Evolutionary conservation across 2,888 invertebrate genomes (phyloP).

Genomic region (Pharmacophagus antenor): DNA sequence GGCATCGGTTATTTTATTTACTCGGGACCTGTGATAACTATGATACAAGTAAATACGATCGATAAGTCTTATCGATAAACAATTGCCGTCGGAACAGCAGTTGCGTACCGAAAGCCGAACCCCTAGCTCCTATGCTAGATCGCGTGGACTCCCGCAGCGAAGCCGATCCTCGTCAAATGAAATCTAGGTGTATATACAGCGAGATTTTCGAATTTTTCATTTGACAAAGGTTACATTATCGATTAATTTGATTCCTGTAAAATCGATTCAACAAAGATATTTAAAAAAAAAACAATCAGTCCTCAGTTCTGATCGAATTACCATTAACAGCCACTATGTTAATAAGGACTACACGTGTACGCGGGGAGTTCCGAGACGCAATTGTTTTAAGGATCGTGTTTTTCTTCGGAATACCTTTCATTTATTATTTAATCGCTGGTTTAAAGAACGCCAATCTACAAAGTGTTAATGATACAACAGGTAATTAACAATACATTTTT

Average conservation of each 20-base stretch:
- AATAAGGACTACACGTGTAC: conserved; percentile 64
- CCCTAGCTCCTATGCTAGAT: conserved; percentile 45
- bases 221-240: conserved; percentile 53
- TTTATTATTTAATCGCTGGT: conserved; percentile 49
- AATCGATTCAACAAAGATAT: neutral
- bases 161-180: conserved; percentile 47
- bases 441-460: conserved; percentile 1
- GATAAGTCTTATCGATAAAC: conserved; percentile 59
- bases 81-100: conserved; percentile 51
- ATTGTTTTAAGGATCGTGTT: conserved; percentile 55
- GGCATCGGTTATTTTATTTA: conserved; percentile 19
- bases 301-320: conserved; percentile 34
- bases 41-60: conserved; percentile 34
- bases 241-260: neutral
- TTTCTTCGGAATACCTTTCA: conserved; percentile 57
- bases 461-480: conserved; percentile 4
- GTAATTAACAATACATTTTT: conserved; percentile 9
- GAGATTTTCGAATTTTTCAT: conserved; percentile 68
- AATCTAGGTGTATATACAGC: conserved; percentile 57
- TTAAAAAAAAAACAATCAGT: neutral
- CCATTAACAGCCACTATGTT: conserved; percentile 69
- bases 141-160: conserved; percentile 32
- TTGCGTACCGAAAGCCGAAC: conserved; percentile 40
- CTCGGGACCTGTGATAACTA: conserved; percentile 12
- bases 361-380: conserved; percentile 53